Conservation (phyloP, 1,140 invertebrate species). For the Anagrus nilaparvatae region DNA sequence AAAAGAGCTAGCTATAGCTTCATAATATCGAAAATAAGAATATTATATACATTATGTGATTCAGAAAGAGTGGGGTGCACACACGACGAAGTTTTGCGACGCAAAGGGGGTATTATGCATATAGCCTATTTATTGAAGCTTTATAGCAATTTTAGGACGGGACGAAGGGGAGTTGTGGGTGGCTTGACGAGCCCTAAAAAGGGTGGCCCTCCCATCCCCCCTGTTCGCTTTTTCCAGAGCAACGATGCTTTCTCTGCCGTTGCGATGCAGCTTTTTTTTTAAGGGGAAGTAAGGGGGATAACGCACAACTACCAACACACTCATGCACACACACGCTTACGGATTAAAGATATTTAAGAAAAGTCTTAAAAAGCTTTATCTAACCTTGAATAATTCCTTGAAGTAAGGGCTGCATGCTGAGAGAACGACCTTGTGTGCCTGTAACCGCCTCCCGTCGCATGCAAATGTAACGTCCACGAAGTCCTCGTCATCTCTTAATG, state of each 20-base stretch:
- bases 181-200: not conserved
- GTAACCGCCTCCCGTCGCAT: constrained; percentile 63
- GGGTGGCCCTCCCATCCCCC: too few relatives aligned
- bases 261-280: too few relatives aligned
- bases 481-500: constrained; percentile 67
- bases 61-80: too few relatives aligned
- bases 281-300: not conserved
- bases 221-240: too few relatives aligned
- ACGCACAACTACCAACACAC: constrained; percentile 10
- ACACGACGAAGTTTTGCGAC: too few relatives aligned
- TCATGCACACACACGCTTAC: constrained; percentile 8
- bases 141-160: too few relatives aligned
- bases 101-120: too few relatives aligned
- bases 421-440: constrained; percentile 71
- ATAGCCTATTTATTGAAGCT: too few relatives aligned
- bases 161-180: not conserved
- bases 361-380: constrained; percentile 29
- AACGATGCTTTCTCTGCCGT: too few relatives aligned
- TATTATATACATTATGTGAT: too few relatives aligned
- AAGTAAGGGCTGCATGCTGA: constrained; percentile 73
- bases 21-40: too few relatives aligned
- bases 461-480: constrained; percentile 76
- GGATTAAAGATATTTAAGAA: constrained; percentile 7
- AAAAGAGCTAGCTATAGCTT: too few relatives aligned
- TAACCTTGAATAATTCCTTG: constrained; percentile 72